Percentiles rank a stretch among this genome's conserved stretches.
These are phyloP conservation scores for Aricia artaxerxes DNA, from an alignment of 2,888 invertebrate species.

Conservation along the genomic window DNA sequence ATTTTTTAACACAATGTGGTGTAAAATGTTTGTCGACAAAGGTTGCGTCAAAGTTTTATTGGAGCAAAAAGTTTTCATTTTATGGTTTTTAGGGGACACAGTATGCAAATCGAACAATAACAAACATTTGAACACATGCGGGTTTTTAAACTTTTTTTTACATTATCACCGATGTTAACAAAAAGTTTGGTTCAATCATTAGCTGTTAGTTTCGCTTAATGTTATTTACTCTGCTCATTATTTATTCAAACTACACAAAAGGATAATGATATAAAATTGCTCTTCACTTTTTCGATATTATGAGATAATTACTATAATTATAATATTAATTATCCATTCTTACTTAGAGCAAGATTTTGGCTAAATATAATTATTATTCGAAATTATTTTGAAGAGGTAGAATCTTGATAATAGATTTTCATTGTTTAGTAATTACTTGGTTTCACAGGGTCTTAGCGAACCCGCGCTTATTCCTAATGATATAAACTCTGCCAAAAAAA, in stretches of 20 bases:
- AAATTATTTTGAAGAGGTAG: background rate
- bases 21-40: background rate
- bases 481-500: background rate
- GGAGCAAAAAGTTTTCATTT: slow-evolving; percentile 22
- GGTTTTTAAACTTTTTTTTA: slow-evolving; percentile 9
- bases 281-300: no score
- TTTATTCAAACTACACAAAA: no score
- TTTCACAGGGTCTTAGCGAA: background rate
- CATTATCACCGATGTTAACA: background rate
- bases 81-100: background rate
- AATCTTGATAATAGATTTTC: background rate
- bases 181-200: background rate
- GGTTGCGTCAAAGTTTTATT: slow-evolving; percentile 22
- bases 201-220: background rate
- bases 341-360: background rate
- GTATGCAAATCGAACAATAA: slow-evolving; percentile 27
- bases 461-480: background rate
- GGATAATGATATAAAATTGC: no score
- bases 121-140: slow-evolving; percentile 18
- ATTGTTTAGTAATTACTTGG: background rate
- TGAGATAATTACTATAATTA: background rate
- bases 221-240: no score
- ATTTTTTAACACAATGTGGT: slow-evolving; percentile 28
- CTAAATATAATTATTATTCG: background rate
- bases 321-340: background rate